Conservation (phyloP, 1,140 invertebrate species). For the Oryzaephilus surinamensis region DNA sequence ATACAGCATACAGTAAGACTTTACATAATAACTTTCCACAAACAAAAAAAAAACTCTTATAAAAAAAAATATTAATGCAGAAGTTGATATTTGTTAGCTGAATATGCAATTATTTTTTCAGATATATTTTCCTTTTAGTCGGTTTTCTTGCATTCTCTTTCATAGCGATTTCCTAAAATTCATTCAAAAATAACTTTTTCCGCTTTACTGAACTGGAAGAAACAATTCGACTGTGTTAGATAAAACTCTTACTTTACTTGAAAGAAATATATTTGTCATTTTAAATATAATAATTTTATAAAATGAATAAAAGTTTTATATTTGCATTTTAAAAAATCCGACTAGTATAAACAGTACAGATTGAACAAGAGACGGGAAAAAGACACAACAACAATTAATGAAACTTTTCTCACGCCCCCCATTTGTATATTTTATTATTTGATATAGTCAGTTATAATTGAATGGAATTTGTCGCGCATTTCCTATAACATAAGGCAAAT, state of each 20-base stretch:
- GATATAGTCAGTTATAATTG: constrained; percentile 8
- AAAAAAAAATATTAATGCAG: constrained; percentile 9
- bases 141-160: constrained; percentile 9
- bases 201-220: constrained; percentile 25
- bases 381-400: too few relatives aligned
- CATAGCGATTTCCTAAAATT: constrained; percentile 13
- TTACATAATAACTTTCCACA: too few relatives aligned
- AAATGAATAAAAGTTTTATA: too few relatives aligned
- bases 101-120: constrained; percentile 9
- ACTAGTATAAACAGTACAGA: too few relatives aligned
- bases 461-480: constrained; percentile 10
- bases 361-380: too few relatives aligned
- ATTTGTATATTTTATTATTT: constrained; percentile 4
- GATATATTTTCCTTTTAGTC: constrained; percentile 10
- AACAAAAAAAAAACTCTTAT: constrained; percentile 3
- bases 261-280: too few relatives aligned
- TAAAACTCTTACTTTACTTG: constrained; percentile 18
- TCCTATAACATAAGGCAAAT: constrained; percentile 9
- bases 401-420: constrained; percentile 8
- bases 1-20: too few relatives aligned
- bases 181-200: constrained; percentile 21
- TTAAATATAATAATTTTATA: too few relatives aligned
- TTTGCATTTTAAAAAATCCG: too few relatives aligned
- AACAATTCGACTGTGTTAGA: constrained; percentile 25
- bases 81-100: too few relatives aligned